These are phyloP conservation scores for Phymatocera aterrima DNA, from an alignment of 2,888 invertebrate species.

Conservation along the genomic window DNA sequence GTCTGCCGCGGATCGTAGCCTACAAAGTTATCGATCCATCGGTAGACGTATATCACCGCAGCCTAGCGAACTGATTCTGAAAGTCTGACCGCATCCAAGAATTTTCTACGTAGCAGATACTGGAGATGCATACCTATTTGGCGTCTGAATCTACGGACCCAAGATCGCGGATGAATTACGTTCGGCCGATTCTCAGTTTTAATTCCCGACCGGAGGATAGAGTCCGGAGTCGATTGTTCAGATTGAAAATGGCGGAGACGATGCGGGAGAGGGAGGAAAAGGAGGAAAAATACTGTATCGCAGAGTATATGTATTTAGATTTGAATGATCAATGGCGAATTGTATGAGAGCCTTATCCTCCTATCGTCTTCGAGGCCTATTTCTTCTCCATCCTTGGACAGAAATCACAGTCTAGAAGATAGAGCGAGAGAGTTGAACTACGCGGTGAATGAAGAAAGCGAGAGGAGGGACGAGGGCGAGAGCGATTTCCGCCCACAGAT, in stretches of 20 bases:
- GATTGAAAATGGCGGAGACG: no score
- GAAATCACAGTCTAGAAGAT: constrained; percentile 45
- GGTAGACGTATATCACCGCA: background rate
- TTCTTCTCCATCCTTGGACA: background rate
- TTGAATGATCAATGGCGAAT: background rate
- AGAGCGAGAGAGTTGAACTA: background rate
- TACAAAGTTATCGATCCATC: background rate
- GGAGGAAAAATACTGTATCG: background rate
- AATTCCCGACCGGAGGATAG: no score
- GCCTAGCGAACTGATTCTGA: no score
- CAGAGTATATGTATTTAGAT: background rate
- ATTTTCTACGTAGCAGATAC: no score
- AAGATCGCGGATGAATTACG: no score
- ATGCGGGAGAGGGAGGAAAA: no score
- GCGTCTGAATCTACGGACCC: no score
- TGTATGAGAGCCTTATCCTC: background rate
- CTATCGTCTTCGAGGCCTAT: background rate
- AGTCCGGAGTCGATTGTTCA: no score
- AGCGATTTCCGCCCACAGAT: constrained; percentile 47
- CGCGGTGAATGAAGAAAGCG: constrained; percentile 16
- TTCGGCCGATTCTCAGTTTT: no score
- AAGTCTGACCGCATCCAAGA: no score
- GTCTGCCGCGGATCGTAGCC: background rate
- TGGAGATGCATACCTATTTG: no score
- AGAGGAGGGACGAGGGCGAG: constrained; percentile 33